A percentile compares a stretch with the other conserved stretches of the same genome.
phyloP scores from a whole-genome alignment of 2,888 invertebrate genomes.

The Sinodicranocentrus sp. region DNA sequence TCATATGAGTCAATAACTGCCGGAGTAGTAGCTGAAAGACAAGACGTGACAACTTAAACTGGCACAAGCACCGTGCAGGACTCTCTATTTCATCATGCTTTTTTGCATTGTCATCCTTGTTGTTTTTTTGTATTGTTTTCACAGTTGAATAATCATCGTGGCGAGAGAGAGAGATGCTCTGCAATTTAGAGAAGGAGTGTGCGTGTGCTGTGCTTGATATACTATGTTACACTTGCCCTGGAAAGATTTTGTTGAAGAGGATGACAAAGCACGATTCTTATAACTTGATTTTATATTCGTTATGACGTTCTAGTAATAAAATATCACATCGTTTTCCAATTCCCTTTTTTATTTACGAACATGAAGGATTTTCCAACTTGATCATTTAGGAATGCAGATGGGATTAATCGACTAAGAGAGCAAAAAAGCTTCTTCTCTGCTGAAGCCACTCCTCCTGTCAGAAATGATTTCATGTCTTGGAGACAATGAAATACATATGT shows the following conservation, averaged over 20 bases:
- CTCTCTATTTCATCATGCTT: conserved; percentile 2
- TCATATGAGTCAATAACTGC: too few relatives aligned
- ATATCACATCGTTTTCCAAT: too few relatives aligned
- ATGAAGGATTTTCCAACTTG: too few relatives aligned
- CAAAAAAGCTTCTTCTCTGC: not conserved
- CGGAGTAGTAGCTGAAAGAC: too few relatives aligned
- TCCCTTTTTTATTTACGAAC: too few relatives aligned
- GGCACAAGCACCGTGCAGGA: conserved; percentile 6
- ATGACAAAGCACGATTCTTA: conserved; percentile 15
- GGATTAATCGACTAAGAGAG: too few relatives aligned
- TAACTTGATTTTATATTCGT: not conserved
- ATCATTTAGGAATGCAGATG: too few relatives aligned
- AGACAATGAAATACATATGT: not conserved
- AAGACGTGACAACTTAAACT: not conserved
- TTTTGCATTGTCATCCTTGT: conserved; percentile 22
- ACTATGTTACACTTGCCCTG: too few relatives aligned
- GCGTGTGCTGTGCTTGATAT: too few relatives aligned
- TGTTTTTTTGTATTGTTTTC: not conserved
- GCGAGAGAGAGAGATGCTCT: not conserved
- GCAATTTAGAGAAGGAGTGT: too few relatives aligned
- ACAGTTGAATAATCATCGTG: conserved; percentile 21
- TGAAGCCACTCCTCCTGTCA: conserved; percentile 9
- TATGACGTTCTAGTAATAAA: too few relatives aligned
- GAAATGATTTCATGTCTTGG: not conserved
- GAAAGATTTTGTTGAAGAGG: not conserved